A percentile compares a stretch with the other conserved stretches of the same genome.
Conservation (phyloP, 1,140 invertebrate species). For the Leptinotarsa undecemlineata region DNA sequence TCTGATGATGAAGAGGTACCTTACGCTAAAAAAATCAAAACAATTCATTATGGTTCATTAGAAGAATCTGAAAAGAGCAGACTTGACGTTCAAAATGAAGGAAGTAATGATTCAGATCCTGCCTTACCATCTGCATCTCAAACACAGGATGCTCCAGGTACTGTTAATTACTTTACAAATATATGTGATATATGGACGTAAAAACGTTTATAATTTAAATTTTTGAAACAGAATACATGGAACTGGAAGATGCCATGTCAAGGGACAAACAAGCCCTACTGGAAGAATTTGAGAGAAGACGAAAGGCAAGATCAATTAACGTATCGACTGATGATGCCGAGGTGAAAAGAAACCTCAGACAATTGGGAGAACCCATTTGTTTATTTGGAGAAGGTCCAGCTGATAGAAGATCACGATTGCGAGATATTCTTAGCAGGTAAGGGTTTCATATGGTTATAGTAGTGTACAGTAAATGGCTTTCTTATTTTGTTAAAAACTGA, state of each 20-base stretch:
- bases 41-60: constrained; percentile 84
- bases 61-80: constrained; percentile 77
- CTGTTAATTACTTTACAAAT: neutral
- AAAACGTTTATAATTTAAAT: neutral
- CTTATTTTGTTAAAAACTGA: too few species aligned
- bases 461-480: too few species aligned
- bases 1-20: constrained; percentile 84
- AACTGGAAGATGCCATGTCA: constrained; percentile 84
- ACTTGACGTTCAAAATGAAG: constrained; percentile 55
- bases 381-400: constrained; percentile 97
- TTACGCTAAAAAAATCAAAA: constrained; percentile 75
- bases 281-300: constrained; percentile 91
- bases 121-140: constrained; percentile 58
- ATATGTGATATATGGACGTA: neutral
- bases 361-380: constrained; percentile 93
- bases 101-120: constrained; percentile 58
- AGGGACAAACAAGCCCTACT: constrained; percentile 86
- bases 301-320: constrained; percentile 89
- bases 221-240: constrained; percentile 76
- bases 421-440: constrained; percentile 82
- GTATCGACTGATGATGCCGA: constrained; percentile 93
- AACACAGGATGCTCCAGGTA: constrained; percentile 76
- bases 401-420: constrained; percentile 86
- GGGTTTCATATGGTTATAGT: neutral
- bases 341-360: constrained; percentile 87